Evolutionary conservation across 2,888 invertebrate species (phyloP).

Genomic region (Cynaeus angustus): DNA sequence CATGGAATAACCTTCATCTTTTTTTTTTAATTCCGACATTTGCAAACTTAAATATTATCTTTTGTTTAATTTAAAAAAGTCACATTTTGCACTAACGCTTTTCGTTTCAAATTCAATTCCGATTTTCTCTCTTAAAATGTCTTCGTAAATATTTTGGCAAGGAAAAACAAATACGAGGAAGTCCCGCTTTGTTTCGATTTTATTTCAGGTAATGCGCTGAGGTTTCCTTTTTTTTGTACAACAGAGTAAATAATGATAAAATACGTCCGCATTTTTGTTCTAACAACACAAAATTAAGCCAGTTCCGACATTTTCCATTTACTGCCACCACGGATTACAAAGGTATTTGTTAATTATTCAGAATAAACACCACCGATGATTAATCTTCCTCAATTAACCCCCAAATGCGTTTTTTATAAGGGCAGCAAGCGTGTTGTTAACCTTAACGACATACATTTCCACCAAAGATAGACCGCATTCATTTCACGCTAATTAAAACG

Average conservation of each 20-base stretch:
- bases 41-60: too few species aligned
- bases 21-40: too few species aligned
- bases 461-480: constrained; percentile 49
- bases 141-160: constrained; percentile 30
- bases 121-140: constrained; percentile 17
- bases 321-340: constrained; percentile 12
- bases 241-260: constrained; percentile 15
- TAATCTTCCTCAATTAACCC: constrained; percentile 3
- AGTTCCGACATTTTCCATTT: constrained; percentile 18
- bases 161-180: constrained; percentile 16
- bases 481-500: constrained; percentile 61
- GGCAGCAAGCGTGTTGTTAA: too few species aligned
- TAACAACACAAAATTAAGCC: constrained; percentile 13
- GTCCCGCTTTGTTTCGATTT: constrained; percentile 13
- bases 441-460: constrained; percentile 32
- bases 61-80: too few species aligned
- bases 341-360: constrained; percentile 21
- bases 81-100: constrained; percentile 5
- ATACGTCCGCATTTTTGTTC: constrained; percentile 10
- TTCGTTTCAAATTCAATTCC: constrained; percentile 18
- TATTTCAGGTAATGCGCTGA: constrained; percentile 22
- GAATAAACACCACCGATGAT: constrained; percentile 2
- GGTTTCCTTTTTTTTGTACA: constrained; percentile 25
- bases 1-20: too few species aligned
- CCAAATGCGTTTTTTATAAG: too few species aligned